phyloP scores from a whole-genome alignment of 2,797 vertebrate genomes.

The Hyperoplus immaculatus region DNA sequence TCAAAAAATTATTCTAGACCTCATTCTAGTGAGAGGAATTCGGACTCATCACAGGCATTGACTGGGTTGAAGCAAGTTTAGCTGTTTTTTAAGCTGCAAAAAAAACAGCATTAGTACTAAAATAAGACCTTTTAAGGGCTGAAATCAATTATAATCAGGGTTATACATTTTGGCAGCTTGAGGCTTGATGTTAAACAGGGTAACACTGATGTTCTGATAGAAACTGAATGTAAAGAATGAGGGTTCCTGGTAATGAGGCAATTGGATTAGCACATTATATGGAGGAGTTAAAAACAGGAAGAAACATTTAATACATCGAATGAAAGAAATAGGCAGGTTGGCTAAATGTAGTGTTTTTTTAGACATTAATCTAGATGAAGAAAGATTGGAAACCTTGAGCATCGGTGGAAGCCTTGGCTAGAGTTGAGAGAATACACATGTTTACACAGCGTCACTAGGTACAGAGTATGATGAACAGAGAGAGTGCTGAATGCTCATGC shows the following conservation, averaged over 20 bases:
- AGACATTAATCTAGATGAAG: conserved; percentile 15
- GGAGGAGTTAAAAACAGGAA: background rate
- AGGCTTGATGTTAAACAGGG: conserved; percentile 34
- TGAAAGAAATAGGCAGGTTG: background rate
- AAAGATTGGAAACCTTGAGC: conserved; percentile 79
- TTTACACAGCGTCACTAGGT: conserved; percentile 41
- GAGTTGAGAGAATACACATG: conserved; percentile 64
- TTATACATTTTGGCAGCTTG: conserved; percentile 24
- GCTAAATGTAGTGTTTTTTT: conserved; percentile 11
- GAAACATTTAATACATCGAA: background rate
- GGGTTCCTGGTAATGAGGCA: background rate
- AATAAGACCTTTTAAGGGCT: conserved; percentile 28
- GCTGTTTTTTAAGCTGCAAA: conserved; percentile 35
- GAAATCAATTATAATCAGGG: conserved; percentile 15
- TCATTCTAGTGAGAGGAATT: conserved; percentile 12
- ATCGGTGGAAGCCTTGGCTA: conserved; percentile 64
- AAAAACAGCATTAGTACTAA: conserved; percentile 49
- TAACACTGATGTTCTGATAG: conserved; percentile 11
- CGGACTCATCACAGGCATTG: conserved; percentile 31
- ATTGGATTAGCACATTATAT: background rate
- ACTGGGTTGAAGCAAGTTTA: conserved; percentile 51
- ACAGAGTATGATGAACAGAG: conserved; percentile 3
- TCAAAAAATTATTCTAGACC: conserved; percentile 8
- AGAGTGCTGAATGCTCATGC: background rate
- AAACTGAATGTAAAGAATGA: conserved; percentile 10